These are phyloP conservation scores for Hiodon alosoides DNA, from an alignment of 2,113 vertebrate genomes.

Conservation along the genomic window DNA sequence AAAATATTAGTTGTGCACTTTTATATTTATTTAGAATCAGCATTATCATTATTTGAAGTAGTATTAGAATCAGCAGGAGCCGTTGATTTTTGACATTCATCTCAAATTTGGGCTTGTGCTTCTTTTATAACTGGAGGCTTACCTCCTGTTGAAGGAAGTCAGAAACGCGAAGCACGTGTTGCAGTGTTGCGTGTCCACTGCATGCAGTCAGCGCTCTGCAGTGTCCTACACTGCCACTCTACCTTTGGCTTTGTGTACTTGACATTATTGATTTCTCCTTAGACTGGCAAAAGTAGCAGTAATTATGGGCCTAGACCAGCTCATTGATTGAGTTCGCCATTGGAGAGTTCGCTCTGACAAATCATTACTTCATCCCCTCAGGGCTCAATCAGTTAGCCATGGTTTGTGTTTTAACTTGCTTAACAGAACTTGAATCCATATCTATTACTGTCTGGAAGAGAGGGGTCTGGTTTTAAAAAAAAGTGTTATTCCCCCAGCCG, in stretches of 20 bases:
- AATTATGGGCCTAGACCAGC: conserved; percentile 78
- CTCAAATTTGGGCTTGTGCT: no score
- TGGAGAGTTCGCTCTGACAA: conserved; percentile 68
- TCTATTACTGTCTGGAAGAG: conserved; percentile 27
- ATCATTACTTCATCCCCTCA: conserved; percentile 65
- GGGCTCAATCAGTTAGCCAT: conserved; percentile 58
- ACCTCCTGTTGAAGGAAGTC: no score
- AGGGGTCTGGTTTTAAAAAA: conserved; percentile 14
- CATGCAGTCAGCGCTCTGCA: conserved; percentile 42
- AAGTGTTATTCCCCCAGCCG: neutral
- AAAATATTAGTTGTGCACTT: no score
- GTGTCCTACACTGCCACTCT: conserved; percentile 25
- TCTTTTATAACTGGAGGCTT: no score
- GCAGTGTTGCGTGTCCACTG: neutral
- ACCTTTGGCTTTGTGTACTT: conserved; percentile 51
- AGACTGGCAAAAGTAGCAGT: conserved; percentile 70
- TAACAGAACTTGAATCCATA: conserved; percentile 36
- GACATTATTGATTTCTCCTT: conserved; percentile 82
- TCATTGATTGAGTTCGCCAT: conserved; percentile 73
- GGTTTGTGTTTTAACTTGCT: conserved; percentile 49
- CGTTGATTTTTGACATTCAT: no score
- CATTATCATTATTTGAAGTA: no score
- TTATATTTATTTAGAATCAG: no score
- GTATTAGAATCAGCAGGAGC: no score
- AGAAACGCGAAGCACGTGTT: no score